Percentiles rank a stretch among this genome's conserved stretches.
These are phyloP conservation scores for Vipera latastei DNA, from an alignment of 2,797 vertebrate species.

Conservation along the genomic window DNA sequence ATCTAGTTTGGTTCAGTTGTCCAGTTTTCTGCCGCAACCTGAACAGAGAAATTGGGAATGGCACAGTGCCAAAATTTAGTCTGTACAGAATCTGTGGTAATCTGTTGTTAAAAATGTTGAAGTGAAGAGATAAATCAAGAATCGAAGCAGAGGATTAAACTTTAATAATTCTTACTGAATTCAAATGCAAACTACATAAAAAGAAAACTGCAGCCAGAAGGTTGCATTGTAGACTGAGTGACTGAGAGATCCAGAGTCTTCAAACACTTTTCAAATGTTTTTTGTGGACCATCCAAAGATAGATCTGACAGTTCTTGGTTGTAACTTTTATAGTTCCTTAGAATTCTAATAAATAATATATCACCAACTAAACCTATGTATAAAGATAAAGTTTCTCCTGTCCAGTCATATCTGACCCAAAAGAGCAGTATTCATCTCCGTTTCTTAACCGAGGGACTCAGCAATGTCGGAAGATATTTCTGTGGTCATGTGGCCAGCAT, in stretches of 20 bases:
- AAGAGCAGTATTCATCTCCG: too few species aligned
- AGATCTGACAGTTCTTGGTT: not conserved
- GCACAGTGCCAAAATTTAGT: not conserved
- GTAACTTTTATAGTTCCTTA: not conserved
- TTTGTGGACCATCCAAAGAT: not conserved
- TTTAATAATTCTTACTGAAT: not conserved
- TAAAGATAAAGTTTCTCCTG: not conserved
- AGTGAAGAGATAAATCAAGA: not conserved
- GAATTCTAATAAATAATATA: not conserved
- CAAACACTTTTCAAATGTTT: not conserved
- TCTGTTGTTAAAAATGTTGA: not conserved
- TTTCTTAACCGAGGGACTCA: too few species aligned
- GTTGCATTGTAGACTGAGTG: not conserved
- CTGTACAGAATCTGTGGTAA: not conserved
- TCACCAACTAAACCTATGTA: not conserved
- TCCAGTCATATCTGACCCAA: too few species aligned
- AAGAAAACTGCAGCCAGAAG: not conserved
- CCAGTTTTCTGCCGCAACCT: not conserved
- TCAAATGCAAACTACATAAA: not conserved
- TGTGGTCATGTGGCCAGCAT: too few species aligned
- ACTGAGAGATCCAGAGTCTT: not conserved
- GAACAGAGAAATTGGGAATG: not conserved
- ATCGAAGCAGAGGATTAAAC: not conserved
- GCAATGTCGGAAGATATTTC: too few species aligned
- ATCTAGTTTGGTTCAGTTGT: not conserved